Conservation (phyloP, 2,888 invertebrate species). For the Spatulosminthurus flaviceps region DNA sequence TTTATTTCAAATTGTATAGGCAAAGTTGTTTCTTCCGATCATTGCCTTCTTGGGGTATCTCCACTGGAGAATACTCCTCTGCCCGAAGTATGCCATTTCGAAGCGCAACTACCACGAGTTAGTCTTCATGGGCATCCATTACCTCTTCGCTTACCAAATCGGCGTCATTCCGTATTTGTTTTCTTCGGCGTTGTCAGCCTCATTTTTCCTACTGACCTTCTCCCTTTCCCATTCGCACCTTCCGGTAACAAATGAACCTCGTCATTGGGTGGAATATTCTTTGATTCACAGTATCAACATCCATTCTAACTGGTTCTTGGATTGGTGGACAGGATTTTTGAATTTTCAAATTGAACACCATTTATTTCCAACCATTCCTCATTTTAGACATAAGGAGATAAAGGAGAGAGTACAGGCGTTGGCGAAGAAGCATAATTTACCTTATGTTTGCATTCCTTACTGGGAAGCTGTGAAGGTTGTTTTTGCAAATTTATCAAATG, state of each 20-base stretch:
- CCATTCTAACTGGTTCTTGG: slow-evolving; percentile 35
- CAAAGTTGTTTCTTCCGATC: too few species aligned
- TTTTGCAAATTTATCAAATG: slow-evolving; percentile 38
- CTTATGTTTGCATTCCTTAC: slow-evolving; percentile 34
- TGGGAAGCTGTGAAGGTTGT: slow-evolving; percentile 14
- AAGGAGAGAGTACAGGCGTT: slow-evolving; percentile 30
- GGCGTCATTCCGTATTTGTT: slow-evolving; percentile 48
- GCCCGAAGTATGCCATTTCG: too few species aligned
- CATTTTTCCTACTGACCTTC: slow-evolving; percentile 37
- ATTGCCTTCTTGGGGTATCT: too few species aligned
- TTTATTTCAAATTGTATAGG: too few species aligned
- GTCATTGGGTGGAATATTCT: slow-evolving; percentile 49
- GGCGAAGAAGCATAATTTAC: slow-evolving; percentile 36
- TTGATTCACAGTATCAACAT: slow-evolving; percentile 42
- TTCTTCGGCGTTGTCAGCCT: slow-evolving; percentile 26
- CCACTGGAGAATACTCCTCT: too few species aligned
- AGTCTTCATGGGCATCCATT: too few species aligned
- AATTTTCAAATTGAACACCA: slow-evolving; percentile 50
- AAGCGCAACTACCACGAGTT: too few species aligned
- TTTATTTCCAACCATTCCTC: slow-evolving; percentile 48
- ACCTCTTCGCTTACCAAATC: slow-evolving; percentile 48
- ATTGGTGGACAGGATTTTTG: slow-evolving; percentile 47
- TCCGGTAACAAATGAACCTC: slow-evolving; percentile 31
- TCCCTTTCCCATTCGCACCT: slow-evolving; percentile 46
- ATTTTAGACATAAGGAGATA: slow-evolving; percentile 33